phyloP scores from a whole-genome alignment of 2,888 invertebrate species.

The Cylindroiulus punctatus region DNA sequence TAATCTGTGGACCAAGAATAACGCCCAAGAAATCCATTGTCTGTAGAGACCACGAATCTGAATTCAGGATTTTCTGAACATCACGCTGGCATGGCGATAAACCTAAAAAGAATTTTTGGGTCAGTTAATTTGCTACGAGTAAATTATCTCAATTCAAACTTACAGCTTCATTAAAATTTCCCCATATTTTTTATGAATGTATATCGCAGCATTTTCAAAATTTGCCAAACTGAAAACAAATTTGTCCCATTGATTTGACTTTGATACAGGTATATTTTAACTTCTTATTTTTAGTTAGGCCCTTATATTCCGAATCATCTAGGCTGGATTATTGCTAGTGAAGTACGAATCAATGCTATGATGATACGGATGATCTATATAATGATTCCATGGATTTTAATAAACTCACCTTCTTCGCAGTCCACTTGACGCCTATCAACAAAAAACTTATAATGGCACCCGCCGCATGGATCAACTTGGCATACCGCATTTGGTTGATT shows the following conservation, averaged over 20 bases:
- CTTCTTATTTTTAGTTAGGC: no score
- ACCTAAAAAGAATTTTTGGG: slow-evolving; percentile 49
- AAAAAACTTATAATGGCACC: slow-evolving; percentile 63
- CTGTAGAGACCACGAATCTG: slow-evolving; percentile 55
- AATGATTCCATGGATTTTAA: no score
- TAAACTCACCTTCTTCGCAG: slow-evolving; percentile 61
- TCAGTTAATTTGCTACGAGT: not conserved
- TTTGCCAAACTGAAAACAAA: no score
- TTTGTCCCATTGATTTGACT: no score
- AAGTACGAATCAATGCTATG: no score
- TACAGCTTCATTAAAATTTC: no score
- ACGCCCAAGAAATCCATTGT: slow-evolving; percentile 49
- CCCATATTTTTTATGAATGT: no score
- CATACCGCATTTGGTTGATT: slow-evolving; percentile 64
- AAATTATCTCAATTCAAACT: not conserved
- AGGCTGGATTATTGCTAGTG: no score
- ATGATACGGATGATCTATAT: no score
- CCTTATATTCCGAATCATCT: no score
- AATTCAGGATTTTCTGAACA: slow-evolving; percentile 62
- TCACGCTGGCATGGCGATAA: slow-evolving; percentile 62
- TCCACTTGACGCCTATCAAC: slow-evolving; percentile 61
- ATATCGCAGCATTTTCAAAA: no score
- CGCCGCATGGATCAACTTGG: slow-evolving; percentile 64
- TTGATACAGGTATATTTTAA: no score
- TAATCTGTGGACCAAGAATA: slow-evolving; percentile 41